Evolutionary conservation across 2,113 vertebrate genomes (phyloP), one percentile per base, ranked within the genome.

Genomic region (Pycnonotus jocosus): DNA sequence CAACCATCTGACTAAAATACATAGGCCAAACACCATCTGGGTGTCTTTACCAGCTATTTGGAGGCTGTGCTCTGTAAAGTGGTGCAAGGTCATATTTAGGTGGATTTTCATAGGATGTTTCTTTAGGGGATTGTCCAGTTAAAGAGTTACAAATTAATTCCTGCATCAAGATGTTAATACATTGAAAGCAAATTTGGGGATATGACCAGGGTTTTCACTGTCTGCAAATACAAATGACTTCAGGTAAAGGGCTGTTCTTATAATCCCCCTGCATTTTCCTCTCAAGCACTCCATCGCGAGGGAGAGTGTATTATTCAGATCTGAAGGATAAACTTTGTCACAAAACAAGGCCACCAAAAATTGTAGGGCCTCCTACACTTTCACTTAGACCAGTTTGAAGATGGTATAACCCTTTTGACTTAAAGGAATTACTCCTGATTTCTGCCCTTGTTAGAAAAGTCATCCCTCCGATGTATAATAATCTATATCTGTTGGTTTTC

Each of bases 1-100:
- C 96, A 98, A 98, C 96, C 97, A 96, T 98, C 97, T 97, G 95
- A 98, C 96, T 97, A 93, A 98, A 98, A 97, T 93, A 94, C 96
- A 96, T 92, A 95, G 96, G 95, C 97, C 93, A 95, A 97, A 96
- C 92, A 95, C 97, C 97, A 97, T 98, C 97, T 97, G 97, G 93
- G 96, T 95, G 93, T 96, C 96, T 96, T 96, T 97, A 90, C 89
- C 93, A 96, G 94, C 96, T 98, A 83, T 96, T 97, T 95, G 97
- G 97, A 96, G 96, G 93, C 97, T 97, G 95, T 97, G 90, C 97
- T 97, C 96, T 97, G 90, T 96, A 96, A 97, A 98, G 96, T 88
- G 95, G 90, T 95, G 81, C 93, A 96, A 98, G 97, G 97, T 98
- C 97, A 96, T 86, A 70, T 96, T 97, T 96, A 94, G 88, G 95